Evolutionary conservation across 1,140 invertebrate species (phyloP).

Genomic region (Aphelinus atriplicis): DNA sequence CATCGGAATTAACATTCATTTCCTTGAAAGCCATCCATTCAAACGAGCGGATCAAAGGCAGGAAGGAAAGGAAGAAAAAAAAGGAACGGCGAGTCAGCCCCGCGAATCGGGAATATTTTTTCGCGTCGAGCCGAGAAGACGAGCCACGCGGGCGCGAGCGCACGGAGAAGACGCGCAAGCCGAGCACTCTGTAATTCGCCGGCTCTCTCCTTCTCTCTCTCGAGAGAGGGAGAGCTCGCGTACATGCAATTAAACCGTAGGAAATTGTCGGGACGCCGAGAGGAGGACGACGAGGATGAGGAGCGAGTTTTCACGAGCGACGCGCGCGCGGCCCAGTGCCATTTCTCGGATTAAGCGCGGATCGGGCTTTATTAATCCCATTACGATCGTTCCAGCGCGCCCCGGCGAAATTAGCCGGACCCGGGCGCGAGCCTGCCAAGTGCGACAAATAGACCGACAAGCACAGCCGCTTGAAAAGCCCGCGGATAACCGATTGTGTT

Average conservation of each 20-base stretch:
- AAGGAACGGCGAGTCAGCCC: not conserved
- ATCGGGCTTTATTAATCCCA: conserved; percentile 56
- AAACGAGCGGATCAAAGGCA: conserved; percentile 31
- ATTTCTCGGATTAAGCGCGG: conserved; percentile 47
- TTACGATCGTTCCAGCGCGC: conserved; percentile 46
- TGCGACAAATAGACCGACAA: too few relatives aligned
- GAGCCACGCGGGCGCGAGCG: conserved; percentile 30
- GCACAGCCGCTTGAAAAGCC: too few relatives aligned
- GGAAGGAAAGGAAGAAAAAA: conserved; percentile 1
- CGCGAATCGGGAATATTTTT: conserved; percentile 22
- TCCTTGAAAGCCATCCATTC: conserved; percentile 37
- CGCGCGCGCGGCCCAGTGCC: conserved; percentile 1
- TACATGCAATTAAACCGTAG: conserved; percentile 41
- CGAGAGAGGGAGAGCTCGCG: not conserved
- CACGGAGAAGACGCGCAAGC: conserved; percentile 6
- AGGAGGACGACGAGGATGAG: conserved; percentile 5
- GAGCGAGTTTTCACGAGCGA: not conserved
- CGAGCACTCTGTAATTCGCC: conserved; percentile 26
- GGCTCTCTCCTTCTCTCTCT: not conserved
- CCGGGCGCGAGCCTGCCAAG: too few relatives aligned
- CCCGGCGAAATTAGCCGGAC: too few relatives aligned
- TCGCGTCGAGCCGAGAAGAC: conserved; percentile 10
- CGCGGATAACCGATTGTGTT: too few relatives aligned
- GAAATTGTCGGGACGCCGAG: conserved; percentile 29
- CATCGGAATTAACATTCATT: conserved; percentile 32